phyloP scores from a whole-genome alignment of 2,888 invertebrate species.

The Pterostichus niger region DNA sequence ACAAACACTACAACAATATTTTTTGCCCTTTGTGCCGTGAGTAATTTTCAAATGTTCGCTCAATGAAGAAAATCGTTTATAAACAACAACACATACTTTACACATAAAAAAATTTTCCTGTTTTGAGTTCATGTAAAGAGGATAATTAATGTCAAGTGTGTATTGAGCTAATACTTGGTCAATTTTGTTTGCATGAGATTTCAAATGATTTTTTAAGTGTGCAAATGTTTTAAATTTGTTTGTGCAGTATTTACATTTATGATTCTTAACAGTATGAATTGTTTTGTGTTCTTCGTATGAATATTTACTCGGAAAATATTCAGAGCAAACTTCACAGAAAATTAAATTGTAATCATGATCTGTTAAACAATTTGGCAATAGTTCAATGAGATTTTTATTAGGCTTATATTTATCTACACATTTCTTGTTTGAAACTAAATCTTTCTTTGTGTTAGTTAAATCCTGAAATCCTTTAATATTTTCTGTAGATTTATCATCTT shows the following conservation, averaged over 20 bases:
- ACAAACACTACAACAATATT: background rate
- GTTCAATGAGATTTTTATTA: background rate
- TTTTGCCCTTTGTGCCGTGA: background rate
- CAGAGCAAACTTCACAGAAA: background rate
- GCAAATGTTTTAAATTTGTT: background rate
- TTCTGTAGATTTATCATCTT: too few relatives aligned
- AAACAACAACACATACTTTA: background rate
- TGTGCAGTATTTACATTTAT: background rate
- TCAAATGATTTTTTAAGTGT: background rate
- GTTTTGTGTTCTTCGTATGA: background rate
- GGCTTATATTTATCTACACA: background rate
- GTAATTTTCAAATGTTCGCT: background rate
- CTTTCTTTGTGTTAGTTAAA: too few relatives aligned
- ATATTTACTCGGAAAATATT: background rate
- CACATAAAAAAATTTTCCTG: background rate
- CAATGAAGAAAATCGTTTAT: background rate
- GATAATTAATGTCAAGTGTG: background rate
- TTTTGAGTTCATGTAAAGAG: background rate
- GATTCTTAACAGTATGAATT: background rate
- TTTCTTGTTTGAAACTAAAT: too few relatives aligned
- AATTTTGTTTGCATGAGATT: background rate
- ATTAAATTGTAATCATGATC: constrained; percentile 7
- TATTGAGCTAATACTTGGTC: too few relatives aligned
- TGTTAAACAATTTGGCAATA: background rate
- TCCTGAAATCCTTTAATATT: too few relatives aligned